Conservation (phyloP, 2,797 vertebrate species). For the Gila robusta region DNA sequence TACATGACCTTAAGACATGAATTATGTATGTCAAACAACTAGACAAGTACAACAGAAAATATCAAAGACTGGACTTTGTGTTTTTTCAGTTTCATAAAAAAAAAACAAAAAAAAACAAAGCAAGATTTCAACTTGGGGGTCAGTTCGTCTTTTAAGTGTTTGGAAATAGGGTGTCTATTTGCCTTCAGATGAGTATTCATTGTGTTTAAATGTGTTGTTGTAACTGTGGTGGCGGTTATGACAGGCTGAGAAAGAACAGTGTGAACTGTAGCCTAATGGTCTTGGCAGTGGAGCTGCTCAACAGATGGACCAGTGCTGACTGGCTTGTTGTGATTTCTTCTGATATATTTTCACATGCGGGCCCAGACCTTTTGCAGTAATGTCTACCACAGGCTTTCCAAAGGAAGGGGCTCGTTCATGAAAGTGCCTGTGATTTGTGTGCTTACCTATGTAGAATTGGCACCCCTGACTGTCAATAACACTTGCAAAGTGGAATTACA, state of each 20-base stretch:
- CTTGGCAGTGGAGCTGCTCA: constrained; percentile 63
- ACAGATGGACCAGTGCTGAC: constrained; percentile 65
- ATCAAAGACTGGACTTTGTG: constrained; percentile 60
- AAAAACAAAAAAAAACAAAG: constrained; percentile 44
- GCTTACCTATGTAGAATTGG: not conserved
- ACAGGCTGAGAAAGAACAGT: constrained; percentile 70
- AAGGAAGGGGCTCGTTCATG: constrained; percentile 51
- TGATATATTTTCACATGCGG: constrained; percentile 56
- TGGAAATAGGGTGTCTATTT: constrained; percentile 25
- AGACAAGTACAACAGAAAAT: constrained; percentile 63
- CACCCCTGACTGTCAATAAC: not conserved
- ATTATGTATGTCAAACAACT: constrained; percentile 63
- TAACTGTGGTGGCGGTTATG: constrained; percentile 60
- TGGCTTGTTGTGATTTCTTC: constrained; percentile 61
- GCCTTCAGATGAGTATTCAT: constrained; percentile 51
- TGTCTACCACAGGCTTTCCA: constrained; percentile 46
- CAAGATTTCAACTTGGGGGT: constrained; percentile 57
- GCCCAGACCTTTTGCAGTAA: constrained; percentile 49
- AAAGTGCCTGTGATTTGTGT: constrained; percentile 49
- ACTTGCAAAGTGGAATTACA: not conserved
- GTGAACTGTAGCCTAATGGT: constrained; percentile 66
- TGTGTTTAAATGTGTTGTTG: constrained; percentile 57
- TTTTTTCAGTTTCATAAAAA: constrained; percentile 32
- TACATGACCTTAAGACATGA: constrained; percentile 70
- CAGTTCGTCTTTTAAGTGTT: constrained; percentile 40